Evolutionary conservation across 2,888 invertebrate species (phyloP).

Genomic region (Apamea anceps): DNA sequence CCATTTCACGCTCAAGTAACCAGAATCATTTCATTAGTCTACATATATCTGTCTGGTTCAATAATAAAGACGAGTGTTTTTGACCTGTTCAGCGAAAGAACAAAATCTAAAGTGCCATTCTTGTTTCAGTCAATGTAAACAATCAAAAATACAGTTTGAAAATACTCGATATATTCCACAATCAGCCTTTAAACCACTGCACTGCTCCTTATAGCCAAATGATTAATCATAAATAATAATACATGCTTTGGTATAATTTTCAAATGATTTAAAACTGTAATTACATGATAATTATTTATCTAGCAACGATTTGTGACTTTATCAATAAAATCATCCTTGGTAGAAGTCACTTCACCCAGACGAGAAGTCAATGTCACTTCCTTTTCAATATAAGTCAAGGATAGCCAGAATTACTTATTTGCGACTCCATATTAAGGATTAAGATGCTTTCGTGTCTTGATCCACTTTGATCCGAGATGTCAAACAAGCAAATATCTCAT

Average conservation of each 20-base stretch:
- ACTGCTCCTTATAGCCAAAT: no score
- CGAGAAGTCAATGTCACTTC: not conserved
- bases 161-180: not conserved
- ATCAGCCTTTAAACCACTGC: not conserved
- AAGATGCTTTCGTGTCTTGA: conserved; percentile 46
- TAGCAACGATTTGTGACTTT: not conserved
- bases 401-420: conserved; percentile 22
- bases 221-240: not conserved
- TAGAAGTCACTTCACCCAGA: not conserved
- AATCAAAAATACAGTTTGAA: not conserved
- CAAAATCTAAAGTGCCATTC: conserved; percentile 4
- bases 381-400: conserved; percentile 24
- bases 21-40: conserved; percentile 43
- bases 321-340: not conserved
- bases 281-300: not conserved
- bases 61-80: conserved; percentile 38
- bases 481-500: conserved; percentile 66
- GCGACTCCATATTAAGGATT: conserved; percentile 31
- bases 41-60: conserved; percentile 39
- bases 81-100: conserved; percentile 15
- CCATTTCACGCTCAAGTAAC: conserved; percentile 41
- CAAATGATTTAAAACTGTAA: not conserved
- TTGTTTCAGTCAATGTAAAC: conserved; percentile 3
- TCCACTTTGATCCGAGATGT: conserved; percentile 69
- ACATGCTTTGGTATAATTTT: not conserved